Evolutionary conservation across 2,888 invertebrate species (phyloP), one percentile per base, ranked within the genome.

Genomic region (Onchidella celtica): DNA sequence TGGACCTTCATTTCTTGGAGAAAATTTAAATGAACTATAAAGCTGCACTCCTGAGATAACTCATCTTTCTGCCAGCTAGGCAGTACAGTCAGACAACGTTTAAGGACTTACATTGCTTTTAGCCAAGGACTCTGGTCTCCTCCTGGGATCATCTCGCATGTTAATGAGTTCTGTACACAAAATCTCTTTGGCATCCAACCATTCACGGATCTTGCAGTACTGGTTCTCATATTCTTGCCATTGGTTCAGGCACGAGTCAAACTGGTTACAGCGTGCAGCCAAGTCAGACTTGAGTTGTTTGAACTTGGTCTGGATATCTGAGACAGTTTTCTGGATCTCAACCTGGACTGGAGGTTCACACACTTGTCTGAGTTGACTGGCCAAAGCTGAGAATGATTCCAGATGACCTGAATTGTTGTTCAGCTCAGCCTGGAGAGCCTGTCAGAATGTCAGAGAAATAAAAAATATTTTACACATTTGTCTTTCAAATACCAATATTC

Each of bases 161-260:
- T 86, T 86, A 63, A 89, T 82, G 11, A 92, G 84, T n/a, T 88
- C 87, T 63, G 87, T 87, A 79, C 88, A 88, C 14, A 85, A 83
- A 32, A 82, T 83, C 83, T 92, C 91, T 82, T 88, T 88, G 29
- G 82, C 83, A 61, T 89, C 89, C 14, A 92, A 85, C 91, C 91
- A 91, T 9, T 79, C 78, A n/a, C 85, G 82, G 4, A 89, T 86
- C 27, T 79, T 59, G n/a, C 73, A 82, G 65, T 88, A 90, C 61
- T 89, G 88, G 9, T 86, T 87, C 83, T 92, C 90, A 80, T 91
- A 92, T 14, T 81, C 82, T 74, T 88, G 82, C 92, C 92, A 92
- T 38, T 89, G 86, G n/a, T 85, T 74, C 32, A 90, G 81, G 83
- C 87, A 88, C 3, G 86, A 85, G 65, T 90, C 88, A 85, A 91